phyloP scores from a whole-genome alignment of 1,140 invertebrate genomes.

The Campoletis sonorensis region DNA sequence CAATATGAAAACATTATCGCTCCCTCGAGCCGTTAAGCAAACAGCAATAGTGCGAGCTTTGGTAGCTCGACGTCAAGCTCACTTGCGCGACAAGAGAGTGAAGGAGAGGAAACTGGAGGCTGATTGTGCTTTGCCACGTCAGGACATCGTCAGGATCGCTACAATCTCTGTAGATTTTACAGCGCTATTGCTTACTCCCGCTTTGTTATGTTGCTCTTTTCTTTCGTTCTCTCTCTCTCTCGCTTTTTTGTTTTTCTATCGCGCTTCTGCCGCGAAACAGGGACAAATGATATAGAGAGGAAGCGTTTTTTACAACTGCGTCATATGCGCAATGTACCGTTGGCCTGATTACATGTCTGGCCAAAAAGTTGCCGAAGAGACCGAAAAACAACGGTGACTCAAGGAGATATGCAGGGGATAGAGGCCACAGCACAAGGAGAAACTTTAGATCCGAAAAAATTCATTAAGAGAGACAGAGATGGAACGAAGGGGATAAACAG shows the following conservation, averaged over 20 bases:
- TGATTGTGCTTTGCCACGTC: conserved; percentile 61
- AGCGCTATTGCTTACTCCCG: conserved; percentile 15
- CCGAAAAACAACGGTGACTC: conserved; percentile 26
- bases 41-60: conserved; percentile 72
- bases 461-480: not conserved
- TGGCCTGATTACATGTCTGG: conserved; percentile 26
- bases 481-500: too few species aligned
- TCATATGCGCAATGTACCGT: not conserved
- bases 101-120: not conserved
- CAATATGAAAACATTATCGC: conserved; percentile 71
- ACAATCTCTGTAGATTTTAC: conserved; percentile 38
- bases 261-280: not conserved
- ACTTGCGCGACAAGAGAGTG: conserved; percentile 40
- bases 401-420: conserved; percentile 24
- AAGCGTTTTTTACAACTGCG: not conserved
- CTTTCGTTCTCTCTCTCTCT: not conserved
- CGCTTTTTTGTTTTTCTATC: too few species aligned
- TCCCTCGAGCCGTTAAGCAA: conserved; percentile 65
- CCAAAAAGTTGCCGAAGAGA: conserved; percentile 20
- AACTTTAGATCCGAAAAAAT: not conserved
- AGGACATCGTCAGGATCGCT: conserved; percentile 62
- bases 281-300: not conserved
- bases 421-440: not conserved
- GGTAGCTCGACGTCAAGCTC: conserved; percentile 50
- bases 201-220: not conserved